phyloP scores from a whole-genome alignment of 2,797 vertebrate species.

The Xiphorhynchus erythropygius region DNA sequence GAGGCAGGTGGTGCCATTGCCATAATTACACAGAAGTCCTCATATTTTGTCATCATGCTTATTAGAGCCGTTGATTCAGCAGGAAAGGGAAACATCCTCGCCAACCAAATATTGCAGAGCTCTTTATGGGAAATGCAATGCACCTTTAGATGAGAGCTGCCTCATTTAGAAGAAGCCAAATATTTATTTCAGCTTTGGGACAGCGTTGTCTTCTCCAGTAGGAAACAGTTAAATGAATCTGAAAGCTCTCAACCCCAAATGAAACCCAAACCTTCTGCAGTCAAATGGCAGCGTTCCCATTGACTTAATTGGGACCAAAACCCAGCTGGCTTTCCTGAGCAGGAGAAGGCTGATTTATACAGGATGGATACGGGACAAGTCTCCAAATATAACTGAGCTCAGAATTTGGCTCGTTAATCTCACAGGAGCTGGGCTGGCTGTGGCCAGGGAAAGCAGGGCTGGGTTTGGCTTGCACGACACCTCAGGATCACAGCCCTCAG shows the following conservation, averaged over 20 bases:
- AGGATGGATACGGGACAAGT: not conserved
- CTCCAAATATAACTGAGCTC: not conserved
- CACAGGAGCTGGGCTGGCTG: not conserved
- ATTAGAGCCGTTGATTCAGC: conserved; percentile 53
- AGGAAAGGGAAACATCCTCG: conserved; percentile 28
- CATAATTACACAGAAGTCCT: conserved; percentile 64
- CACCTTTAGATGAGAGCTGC: conserved; percentile 16
- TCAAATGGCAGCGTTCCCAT: not conserved
- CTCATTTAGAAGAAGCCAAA: not conserved
- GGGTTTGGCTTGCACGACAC: not conserved
- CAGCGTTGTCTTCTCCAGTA: not conserved
- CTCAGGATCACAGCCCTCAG: not conserved
- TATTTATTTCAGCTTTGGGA: not conserved
- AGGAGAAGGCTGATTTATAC: not conserved
- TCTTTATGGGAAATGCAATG: not conserved
- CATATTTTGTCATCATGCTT: conserved; percentile 65
- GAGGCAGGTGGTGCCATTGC: conserved; percentile 60
- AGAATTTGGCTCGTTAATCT: not conserved
- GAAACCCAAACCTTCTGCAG: not conserved
- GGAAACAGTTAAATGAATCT: not conserved
- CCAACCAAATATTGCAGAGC: conserved; percentile 7
- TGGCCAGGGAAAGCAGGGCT: not conserved
- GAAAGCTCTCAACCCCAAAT: not conserved
- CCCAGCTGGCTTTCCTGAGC: not conserved
- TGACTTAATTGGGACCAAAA: conserved; percentile 17